These are phyloP conservation scores for Pangasius djambal DNA, from an alignment of 2,797 vertebrate genomes.

Conservation along the genomic window DNA sequence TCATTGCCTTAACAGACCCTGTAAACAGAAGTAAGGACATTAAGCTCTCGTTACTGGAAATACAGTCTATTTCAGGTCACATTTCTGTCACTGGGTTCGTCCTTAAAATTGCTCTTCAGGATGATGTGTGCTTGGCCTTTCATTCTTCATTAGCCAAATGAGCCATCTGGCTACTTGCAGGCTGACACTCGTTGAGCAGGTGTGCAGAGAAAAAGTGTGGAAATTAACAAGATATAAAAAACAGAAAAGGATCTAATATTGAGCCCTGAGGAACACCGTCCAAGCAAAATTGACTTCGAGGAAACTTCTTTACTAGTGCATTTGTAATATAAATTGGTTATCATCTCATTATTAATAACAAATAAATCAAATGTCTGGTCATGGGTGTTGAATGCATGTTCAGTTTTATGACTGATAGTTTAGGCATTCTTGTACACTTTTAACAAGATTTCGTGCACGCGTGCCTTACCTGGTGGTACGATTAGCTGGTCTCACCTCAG, in stretches of 20 bases:
- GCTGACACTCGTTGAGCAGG: constrained; percentile 80
- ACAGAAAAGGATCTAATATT: not conserved
- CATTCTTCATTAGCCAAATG: constrained; percentile 77
- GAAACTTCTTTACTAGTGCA: not conserved
- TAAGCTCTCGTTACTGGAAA: not conserved
- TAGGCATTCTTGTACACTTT: not conserved
- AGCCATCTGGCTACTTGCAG: constrained; percentile 71
- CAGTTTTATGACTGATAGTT: no score
- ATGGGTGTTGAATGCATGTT: not conserved
- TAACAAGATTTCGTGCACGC: not conserved
- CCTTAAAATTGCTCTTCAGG: constrained; percentile 71
- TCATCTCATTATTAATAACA: not conserved
- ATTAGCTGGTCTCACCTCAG: not conserved
- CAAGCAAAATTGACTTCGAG: not conserved
- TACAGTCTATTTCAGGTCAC: not conserved
- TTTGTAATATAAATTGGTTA: not conserved
- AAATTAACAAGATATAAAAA: not conserved
- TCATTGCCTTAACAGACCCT: not conserved
- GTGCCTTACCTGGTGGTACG: not conserved
- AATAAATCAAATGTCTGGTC: not conserved
- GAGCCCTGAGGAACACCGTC: not conserved
- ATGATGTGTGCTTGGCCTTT: constrained; percentile 76
- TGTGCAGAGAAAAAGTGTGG: constrained; percentile 48
- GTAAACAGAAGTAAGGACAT: not conserved
- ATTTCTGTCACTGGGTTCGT: constrained; percentile 62